Evolutionary conservation across 2,113 vertebrate species (phyloP).

Genomic region (Glaucidium brasilianum): DNA sequence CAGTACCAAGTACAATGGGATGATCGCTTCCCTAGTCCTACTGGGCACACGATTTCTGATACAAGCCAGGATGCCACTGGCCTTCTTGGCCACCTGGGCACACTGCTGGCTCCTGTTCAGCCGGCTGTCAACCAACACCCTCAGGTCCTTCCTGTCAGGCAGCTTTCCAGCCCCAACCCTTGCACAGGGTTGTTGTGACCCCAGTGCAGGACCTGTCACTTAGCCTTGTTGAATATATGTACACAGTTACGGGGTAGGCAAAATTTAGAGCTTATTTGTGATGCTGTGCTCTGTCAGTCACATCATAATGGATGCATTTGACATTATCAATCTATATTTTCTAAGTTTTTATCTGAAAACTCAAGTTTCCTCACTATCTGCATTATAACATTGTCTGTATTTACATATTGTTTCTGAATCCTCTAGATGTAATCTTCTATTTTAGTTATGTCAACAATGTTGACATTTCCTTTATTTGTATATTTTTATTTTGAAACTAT

Average conservation of each 20-base stretch:
- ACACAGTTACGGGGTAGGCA: not conserved
- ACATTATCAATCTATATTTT: not conserved
- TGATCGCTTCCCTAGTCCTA: not conserved
- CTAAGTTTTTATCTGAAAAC: not conserved
- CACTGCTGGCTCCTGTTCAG: not conserved
- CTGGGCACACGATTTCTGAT: not conserved
- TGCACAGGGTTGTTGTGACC: not conserved
- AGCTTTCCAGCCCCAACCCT: not conserved
- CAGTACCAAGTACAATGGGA: not conserved
- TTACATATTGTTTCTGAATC: not conserved
- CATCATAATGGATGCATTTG: not conserved
- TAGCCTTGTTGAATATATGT: not conserved
- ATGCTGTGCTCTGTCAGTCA: not conserved
- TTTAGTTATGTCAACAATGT: not conserved
- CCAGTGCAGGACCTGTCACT: not conserved
- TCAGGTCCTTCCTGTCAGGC: not conserved
- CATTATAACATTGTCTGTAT: not conserved
- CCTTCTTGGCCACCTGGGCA: not conserved
- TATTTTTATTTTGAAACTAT: not conserved
- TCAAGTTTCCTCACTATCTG: not conserved
- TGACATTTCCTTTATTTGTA: not conserved
- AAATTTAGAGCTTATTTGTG: not conserved
- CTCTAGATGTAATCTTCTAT: not conserved
- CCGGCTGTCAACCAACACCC: rapidly evolving
- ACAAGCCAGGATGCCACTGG: not conserved